Evolutionary conservation across 2,113 vertebrate species (phyloP).

Genomic region (Carlito syrichta): DNA sequence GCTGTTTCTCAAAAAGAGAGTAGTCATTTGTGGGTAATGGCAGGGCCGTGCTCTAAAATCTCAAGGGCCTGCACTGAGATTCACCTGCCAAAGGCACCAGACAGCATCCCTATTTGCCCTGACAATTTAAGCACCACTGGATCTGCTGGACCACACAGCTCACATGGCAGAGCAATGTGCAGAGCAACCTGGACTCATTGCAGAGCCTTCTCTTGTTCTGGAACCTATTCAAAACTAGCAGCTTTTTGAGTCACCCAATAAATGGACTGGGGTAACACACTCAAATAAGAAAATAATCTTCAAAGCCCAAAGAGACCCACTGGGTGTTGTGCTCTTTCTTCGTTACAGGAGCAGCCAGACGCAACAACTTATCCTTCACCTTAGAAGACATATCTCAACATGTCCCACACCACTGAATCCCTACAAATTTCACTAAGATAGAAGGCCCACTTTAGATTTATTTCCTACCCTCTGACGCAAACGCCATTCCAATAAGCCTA

Average conservation of each 20-base stretch:
- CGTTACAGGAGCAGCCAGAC: neutral
- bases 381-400: neutral
- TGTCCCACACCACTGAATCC: neutral
- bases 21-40: neutral
- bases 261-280: neutral
- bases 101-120: neutral
- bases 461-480: neutral
- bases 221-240: neutral
- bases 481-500: neutral
- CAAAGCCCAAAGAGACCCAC: neutral
- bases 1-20: neutral
- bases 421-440: neutral
- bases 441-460: neutral
- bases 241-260: neutral
- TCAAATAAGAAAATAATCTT: neutral
- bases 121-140: neutral
- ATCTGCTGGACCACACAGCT: neutral
- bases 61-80: neutral
- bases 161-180: neutral
- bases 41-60: neutral
- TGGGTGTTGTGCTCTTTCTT: neutral
- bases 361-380: neutral
- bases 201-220: neutral
- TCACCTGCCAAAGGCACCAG: neutral
- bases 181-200: neutral